A percentile compares a stretch with the other conserved stretches of the same genome.
Conservation (phyloP, 1,140 invertebrate genomes). For the Helicoverpa armigera region DNA sequence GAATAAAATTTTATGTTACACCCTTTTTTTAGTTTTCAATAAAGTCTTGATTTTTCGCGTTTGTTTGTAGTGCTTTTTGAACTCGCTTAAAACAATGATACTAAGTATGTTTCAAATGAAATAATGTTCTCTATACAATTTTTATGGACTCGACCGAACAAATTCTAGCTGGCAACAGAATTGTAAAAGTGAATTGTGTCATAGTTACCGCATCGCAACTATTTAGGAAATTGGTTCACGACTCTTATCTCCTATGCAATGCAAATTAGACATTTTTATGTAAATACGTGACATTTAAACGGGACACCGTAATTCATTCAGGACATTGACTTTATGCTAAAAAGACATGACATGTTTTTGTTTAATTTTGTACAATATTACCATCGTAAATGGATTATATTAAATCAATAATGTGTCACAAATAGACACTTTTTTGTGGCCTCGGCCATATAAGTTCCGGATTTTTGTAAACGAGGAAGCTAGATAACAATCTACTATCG, state of each 20-base stretch:
- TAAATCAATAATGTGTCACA: too few species aligned
- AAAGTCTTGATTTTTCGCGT: not conserved
- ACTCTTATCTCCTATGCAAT: not conserved
- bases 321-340: not conserved
- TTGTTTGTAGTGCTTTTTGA: not conserved
- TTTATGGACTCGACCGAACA: not conserved
- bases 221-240: slow-evolving; percentile 1
- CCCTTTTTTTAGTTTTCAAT: not conserved
- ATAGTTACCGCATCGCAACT: not conserved
- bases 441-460: too few species aligned
- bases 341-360: not conserved
- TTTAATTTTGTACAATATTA: not conserved
- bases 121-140: not conserved
- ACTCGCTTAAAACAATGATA: not conserved
- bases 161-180: not conserved
- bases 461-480: too few species aligned
- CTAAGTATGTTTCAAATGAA: not conserved
- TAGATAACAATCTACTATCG: too few species aligned
- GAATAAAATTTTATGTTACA: slow-evolving; percentile 27
- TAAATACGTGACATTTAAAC: not conserved
- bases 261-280: slow-evolving; percentile 3
- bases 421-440: too few species aligned
- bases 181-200: not conserved
- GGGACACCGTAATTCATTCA: not conserved
- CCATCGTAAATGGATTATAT: too few species aligned